A percentile compares a stretch with the other conserved stretches of the same genome.
phyloP scores from a whole-genome alignment of 2,113 vertebrate genomes.

The Perccottus glenii region DNA sequence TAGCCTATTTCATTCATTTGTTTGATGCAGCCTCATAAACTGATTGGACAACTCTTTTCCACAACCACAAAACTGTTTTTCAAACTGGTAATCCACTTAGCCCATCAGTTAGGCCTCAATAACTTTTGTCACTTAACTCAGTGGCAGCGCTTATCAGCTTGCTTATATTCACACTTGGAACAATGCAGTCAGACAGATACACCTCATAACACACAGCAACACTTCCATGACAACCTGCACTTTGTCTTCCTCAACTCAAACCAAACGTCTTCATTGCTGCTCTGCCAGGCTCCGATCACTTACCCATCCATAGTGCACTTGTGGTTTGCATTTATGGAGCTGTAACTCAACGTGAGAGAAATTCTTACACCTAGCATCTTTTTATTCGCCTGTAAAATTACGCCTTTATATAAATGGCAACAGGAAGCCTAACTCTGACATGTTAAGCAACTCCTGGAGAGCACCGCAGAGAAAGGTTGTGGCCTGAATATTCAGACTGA shows the following conservation, averaged over 20 bases:
- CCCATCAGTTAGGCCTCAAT: background rate
- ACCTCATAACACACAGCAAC: background rate
- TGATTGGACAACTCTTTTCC: background rate
- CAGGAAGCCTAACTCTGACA: slow-evolving; percentile 37
- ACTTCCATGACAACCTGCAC: background rate
- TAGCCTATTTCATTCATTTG: too few relatives aligned
- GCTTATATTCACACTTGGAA: slow-evolving; percentile 1
- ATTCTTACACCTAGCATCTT: slow-evolving; percentile 50
- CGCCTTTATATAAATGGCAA: slow-evolving; percentile 36
- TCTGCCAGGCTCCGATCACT: background rate
- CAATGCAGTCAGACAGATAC: background rate
- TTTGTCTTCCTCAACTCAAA: slow-evolving; percentile 3
- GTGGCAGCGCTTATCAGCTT: background rate
- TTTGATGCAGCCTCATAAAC: background rate
- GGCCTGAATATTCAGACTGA: slow-evolving; percentile 12
- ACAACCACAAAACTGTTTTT: too few relatives aligned
- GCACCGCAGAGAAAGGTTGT: slow-evolving; percentile 4
- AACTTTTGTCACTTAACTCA: background rate
- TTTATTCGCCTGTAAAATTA: slow-evolving; percentile 60
- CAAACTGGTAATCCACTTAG: background rate
- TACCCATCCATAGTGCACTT: slow-evolving; percentile 18
- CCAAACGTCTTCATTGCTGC: slow-evolving; percentile 14
- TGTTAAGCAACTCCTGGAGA: slow-evolving; percentile 19
- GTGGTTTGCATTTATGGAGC: slow-evolving; percentile 54
- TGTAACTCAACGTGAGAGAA: slow-evolving; percentile 43